Conservation (phyloP, 1,140 invertebrate species). For the Neodiprion pinetum region DNA sequence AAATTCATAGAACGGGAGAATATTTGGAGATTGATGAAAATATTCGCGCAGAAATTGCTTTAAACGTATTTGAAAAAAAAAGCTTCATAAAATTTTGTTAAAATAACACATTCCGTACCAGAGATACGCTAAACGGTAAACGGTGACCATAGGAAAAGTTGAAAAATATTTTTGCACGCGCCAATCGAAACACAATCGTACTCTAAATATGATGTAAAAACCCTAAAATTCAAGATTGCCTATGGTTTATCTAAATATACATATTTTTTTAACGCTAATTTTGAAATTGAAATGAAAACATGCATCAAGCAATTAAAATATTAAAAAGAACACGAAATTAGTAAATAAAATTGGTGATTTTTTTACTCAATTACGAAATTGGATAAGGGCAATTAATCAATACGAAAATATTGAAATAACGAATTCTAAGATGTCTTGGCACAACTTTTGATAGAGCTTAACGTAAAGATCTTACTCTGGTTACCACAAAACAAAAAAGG, state of each 20-base stretch:
- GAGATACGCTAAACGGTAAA: too few relatives aligned
- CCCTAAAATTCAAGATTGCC: not conserved
- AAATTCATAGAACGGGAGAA: too few relatives aligned
- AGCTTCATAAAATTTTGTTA: not conserved
- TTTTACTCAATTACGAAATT: not conserved
- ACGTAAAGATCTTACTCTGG: conserved; percentile 8
- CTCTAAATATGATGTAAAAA: not conserved
- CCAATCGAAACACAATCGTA: not conserved
- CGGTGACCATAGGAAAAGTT: too few relatives aligned
- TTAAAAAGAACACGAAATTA: not conserved
- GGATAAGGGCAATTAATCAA: too few relatives aligned
- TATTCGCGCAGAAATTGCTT: too few relatives aligned
- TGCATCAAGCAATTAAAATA: conserved; percentile 2
- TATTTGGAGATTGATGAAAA: too few relatives aligned
- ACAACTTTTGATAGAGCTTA: conserved; percentile 17
- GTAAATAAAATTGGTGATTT: not conserved
- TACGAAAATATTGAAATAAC: too few relatives aligned
- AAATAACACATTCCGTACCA: not conserved
- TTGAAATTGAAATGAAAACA: not conserved
- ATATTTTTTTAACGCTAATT: conserved; percentile 2
- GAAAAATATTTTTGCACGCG: not conserved
- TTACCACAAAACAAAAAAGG: conserved; percentile 4
- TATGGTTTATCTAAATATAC: not conserved
- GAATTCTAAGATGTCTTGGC: not conserved
- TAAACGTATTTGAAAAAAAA: not conserved